Evolutionary conservation across 2,797 vertebrate genomes (phyloP).

Genomic region (Toxotes lorentzi): DNA sequence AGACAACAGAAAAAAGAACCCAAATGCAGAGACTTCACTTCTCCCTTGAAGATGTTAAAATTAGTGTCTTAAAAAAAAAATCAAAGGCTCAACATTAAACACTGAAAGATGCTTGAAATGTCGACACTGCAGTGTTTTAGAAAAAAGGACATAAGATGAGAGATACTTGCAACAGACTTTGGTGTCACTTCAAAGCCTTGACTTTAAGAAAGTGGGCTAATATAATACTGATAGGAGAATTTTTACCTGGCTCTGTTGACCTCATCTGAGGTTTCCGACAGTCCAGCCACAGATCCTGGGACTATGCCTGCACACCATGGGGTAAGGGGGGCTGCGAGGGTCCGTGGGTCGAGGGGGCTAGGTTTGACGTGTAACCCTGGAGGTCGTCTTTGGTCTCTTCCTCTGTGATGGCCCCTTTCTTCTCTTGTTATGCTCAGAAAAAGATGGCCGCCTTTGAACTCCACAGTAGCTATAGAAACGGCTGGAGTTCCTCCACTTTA

Average conservation of each 20-base stretch:
- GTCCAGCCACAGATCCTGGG: constrained; percentile 66
- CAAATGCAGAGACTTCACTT: constrained; percentile 81
- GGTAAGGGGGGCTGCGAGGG: constrained; percentile 45
- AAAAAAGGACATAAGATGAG: constrained; percentile 84
- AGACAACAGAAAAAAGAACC: constrained; percentile 84
- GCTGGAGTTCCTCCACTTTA: constrained; percentile 85
- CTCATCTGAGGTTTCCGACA: constrained; percentile 73
- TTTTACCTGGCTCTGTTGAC: constrained; percentile 79
- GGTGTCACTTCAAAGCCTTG: constrained; percentile 87
- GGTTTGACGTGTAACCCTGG: constrained; percentile 80
- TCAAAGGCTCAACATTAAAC: constrained; percentile 85
- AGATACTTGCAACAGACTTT: constrained; percentile 85
- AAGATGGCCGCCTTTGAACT: constrained; percentile 86
- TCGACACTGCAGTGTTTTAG: constrained; percentile 84
- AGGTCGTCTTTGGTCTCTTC: constrained; percentile 80
- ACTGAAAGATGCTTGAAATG: constrained; percentile 84
- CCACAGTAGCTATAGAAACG: constrained; percentile 83
- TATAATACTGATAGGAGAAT: constrained; percentile 79
- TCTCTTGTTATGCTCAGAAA: constrained; percentile 83
- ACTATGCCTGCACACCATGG: constrained; percentile 58
- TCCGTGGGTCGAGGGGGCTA: constrained; percentile 62
- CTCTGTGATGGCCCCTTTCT: constrained; percentile 81
- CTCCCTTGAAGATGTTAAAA: constrained; percentile 87
- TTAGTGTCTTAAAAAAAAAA: constrained; percentile 85
- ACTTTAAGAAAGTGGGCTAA: constrained; percentile 85